Evolutionary conservation across 1,140 invertebrate species (phyloP).

Genomic region (Thaumatotibia leucotreta): DNA sequence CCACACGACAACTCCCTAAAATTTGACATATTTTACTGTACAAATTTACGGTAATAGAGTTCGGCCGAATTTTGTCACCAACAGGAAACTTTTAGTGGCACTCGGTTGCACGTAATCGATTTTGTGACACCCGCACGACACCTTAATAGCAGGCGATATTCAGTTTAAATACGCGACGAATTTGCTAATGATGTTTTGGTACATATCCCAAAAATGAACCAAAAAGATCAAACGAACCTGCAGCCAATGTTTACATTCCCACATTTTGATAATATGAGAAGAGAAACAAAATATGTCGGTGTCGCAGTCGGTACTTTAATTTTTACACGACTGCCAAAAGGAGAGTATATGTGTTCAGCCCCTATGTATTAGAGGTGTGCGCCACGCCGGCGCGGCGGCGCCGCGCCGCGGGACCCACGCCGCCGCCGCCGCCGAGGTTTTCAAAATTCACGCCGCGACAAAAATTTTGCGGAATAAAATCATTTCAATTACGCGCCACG

Average conservation of each 20-base stretch:
- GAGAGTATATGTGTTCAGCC: too few relatives aligned
- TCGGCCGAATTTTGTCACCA: not conserved
- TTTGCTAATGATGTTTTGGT: not conserved
- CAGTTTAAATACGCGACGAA: not conserved
- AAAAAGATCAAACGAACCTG: not conserved
- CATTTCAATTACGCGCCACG: too few relatives aligned
- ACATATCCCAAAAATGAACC: not conserved
- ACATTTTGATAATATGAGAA: not conserved
- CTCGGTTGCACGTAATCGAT: constrained; percentile 7
- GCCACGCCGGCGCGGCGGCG: too few relatives aligned
- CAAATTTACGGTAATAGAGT: not conserved
- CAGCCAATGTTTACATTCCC: not conserved
- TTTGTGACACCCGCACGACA: not conserved
- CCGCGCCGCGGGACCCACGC: too few relatives aligned
- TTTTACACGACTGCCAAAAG: too few relatives aligned
- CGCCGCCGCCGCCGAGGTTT: too few relatives aligned
- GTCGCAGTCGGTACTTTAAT: too few relatives aligned
- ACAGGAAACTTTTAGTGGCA: constrained; percentile 11
- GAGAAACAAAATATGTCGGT: not conserved
- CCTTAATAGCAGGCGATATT: not conserved
- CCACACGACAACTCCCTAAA: not conserved
- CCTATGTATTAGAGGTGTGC: too few relatives aligned
- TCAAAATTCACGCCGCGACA: too few relatives aligned
- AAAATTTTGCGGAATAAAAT: too few relatives aligned
- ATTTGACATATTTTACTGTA: constrained; percentile 7